A percentile compares a stretch with the other conserved stretches of the same genome.
These are phyloP conservation scores for Battus philenor DNA, from an alignment of 1,140 invertebrate species.

Conservation along the genomic window DNA sequence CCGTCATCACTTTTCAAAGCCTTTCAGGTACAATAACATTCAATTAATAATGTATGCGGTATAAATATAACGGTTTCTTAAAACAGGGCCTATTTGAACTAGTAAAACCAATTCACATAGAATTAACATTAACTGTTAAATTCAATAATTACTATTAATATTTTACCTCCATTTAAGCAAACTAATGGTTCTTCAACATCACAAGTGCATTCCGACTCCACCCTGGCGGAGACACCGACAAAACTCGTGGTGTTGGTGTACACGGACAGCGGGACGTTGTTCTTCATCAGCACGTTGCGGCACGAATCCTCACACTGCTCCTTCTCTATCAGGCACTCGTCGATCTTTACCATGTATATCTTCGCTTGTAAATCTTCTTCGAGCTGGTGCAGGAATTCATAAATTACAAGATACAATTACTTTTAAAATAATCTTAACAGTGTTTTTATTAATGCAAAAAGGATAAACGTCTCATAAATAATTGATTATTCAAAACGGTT, in stretches of 20 bases:
- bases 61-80: too few species aligned
- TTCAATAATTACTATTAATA: too few species aligned
- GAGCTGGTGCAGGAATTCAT: conserved; percentile 72
- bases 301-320: conserved; percentile 84
- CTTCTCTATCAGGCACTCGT: conserved; percentile 88
- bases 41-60: too few species aligned
- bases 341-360: conserved; percentile 91
- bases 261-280: conserved; percentile 84
- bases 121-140: too few species aligned
- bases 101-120: too few species aligned
- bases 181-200: conserved; percentile 70
- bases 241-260: conserved; percentile 94
- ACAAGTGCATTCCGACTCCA: conserved; percentile 86
- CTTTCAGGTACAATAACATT: too few species aligned
- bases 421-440: background rate
- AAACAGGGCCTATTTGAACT: too few species aligned
- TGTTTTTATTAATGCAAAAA: too few species aligned
- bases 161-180: conserved; percentile 83
- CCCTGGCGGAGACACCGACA: conserved; percentile 88
- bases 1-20: too few species aligned
- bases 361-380: conserved; percentile 82
- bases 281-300: conserved; percentile 82
- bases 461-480: too few species aligned
- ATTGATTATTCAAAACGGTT: background rate
- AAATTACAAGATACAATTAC: background rate